These are phyloP conservation scores for Diarsia brunnea DNA, from an alignment of 2,888 invertebrate species.

Conservation along the genomic window DNA sequence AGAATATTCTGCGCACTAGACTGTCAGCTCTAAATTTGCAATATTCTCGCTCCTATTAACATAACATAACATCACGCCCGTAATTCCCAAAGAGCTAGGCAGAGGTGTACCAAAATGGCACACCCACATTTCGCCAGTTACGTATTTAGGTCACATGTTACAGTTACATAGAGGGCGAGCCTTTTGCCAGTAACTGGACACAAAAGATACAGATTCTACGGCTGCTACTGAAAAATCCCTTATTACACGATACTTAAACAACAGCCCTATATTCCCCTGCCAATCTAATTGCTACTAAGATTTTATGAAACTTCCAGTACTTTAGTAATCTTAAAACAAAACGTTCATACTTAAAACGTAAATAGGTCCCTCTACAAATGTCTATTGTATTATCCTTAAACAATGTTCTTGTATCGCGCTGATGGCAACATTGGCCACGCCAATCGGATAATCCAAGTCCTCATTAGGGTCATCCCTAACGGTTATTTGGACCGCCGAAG, in stretches of 20 bases:
- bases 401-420: slow-evolving; percentile 39
- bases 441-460: slow-evolving; percentile 47
- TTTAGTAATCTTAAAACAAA: not conserved
- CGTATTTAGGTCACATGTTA: not conserved
- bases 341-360: not conserved
- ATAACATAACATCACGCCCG: not conserved
- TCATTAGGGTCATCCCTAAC: slow-evolving; percentile 61
- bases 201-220: not conserved
- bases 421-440: slow-evolving; percentile 35
- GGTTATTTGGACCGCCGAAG: slow-evolving; percentile 46
- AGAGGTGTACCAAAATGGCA: not conserved
- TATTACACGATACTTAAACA: not conserved
- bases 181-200: too few relatives aligned
- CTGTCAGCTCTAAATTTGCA: not conserved
- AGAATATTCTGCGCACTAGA: not conserved
- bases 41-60: not conserved
- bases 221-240: not conserved
- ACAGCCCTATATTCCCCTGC: not conserved
- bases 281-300: not conserved
- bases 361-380: not conserved
- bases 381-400: slow-evolving; percentile 37
- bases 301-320: not conserved
- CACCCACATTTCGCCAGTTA: not conserved
- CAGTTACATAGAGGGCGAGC: not conserved
- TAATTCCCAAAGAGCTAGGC: not conserved